phyloP scores from a whole-genome alignment of 2,888 invertebrate species.

The Drosophila tripunctata region DNA sequence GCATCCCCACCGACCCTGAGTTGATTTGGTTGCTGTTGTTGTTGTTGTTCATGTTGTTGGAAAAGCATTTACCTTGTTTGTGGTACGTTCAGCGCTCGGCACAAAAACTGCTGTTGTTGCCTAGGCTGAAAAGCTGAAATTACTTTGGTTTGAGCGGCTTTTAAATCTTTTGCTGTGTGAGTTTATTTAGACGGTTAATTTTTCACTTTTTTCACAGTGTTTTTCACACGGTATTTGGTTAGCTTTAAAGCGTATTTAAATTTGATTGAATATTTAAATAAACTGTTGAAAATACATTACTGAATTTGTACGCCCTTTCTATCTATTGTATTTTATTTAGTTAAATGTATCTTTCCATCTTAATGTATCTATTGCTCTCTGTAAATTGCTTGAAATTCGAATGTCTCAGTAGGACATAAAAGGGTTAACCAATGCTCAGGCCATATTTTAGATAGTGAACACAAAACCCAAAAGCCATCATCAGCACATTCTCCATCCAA shows the following conservation, averaged over 20 bases:
- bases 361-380: constrained; percentile 22
- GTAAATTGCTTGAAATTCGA: constrained; percentile 30
- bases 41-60: constrained; percentile 58
- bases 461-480: constrained; percentile 3
- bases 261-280: not conserved
- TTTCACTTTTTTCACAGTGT: constrained; percentile 22
- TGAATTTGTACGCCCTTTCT: not conserved
- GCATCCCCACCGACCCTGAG: constrained; percentile 42
- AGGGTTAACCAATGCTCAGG: constrained; percentile 46
- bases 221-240: not conserved
- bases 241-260: constrained; percentile 44
- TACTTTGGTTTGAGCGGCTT: constrained; percentile 75
- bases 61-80: constrained; percentile 78
- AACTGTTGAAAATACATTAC: not conserved
- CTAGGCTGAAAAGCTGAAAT: constrained; percentile 63
- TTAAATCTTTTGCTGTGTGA: constrained; percentile 79
- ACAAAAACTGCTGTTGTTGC: constrained; percentile 72
- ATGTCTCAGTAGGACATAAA: constrained; percentile 36
- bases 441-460: constrained; percentile 10
- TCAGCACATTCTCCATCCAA: constrained; percentile 20
- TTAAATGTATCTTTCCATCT: constrained; percentile 14
- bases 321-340: not conserved
- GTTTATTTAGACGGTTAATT: constrained; percentile 74
- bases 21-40: constrained; percentile 53
- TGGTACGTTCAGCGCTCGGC: constrained; percentile 66